Conservation (phyloP, 1,140 invertebrate species). For the Sipha flava region DNA sequence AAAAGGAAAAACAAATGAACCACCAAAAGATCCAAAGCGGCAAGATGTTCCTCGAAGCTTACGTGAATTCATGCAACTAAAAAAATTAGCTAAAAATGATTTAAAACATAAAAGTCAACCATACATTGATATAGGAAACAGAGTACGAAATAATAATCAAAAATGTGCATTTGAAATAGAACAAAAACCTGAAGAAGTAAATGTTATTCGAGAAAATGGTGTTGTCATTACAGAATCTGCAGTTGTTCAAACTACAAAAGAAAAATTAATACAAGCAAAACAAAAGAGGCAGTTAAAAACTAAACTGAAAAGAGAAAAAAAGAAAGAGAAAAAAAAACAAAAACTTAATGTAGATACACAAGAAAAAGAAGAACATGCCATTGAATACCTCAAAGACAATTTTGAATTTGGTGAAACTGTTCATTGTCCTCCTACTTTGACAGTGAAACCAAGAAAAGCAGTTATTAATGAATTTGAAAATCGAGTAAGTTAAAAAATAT, state of each 20-base stretch:
- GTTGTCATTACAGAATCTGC: neutral
- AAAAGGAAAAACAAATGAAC: slow-evolving; percentile 56
- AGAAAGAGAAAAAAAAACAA: slow-evolving; percentile 40
- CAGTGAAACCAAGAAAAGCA: slow-evolving; percentile 46
- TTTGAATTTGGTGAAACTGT: slow-evolving; percentile 58
- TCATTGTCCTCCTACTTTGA: slow-evolving; percentile 55
- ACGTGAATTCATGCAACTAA: slow-evolving; percentile 50
- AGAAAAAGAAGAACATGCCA: slow-evolving; percentile 41
- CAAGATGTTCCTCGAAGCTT: slow-evolving; percentile 59
- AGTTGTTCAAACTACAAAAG: slow-evolving; percentile 38
- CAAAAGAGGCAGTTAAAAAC: slow-evolving; percentile 44
- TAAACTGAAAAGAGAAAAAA: slow-evolving; percentile 45
- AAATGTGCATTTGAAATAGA: slow-evolving; percentile 30
- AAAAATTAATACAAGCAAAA: slow-evolving; percentile 46
- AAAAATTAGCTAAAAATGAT: slow-evolving; percentile 45
- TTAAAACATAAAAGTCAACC: neutral
- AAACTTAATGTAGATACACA: slow-evolving; percentile 31
- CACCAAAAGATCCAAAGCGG: slow-evolving; percentile 54
- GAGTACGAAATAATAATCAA: slow-evolving; percentile 42
- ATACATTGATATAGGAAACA: slow-evolving; percentile 20
- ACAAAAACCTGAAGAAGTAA: neutral
- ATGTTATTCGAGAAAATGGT: neutral
- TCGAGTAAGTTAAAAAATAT: slow-evolving; percentile 45
- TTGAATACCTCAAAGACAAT: slow-evolving; percentile 46
- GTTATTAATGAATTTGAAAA: slow-evolving; percentile 35